phyloP scores from a whole-genome alignment of 2,888 invertebrate species.

The Ormyrus thymus region DNA sequence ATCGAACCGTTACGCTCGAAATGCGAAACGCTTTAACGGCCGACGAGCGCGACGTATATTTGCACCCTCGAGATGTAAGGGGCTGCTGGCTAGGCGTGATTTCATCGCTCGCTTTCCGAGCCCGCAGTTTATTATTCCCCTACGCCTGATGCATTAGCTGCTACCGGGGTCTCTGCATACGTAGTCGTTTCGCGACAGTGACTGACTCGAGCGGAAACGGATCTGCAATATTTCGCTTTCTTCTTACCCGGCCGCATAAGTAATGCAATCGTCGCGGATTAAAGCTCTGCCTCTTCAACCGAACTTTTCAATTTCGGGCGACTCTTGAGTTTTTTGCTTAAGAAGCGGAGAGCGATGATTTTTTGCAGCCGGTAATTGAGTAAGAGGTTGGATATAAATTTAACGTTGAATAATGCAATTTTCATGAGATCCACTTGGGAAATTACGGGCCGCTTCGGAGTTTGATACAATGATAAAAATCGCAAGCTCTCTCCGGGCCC shows the following conservation, averaged over 20 bases:
- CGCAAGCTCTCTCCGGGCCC: too few relatives aligned
- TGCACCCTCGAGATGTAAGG: not conserved
- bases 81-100: not conserved
- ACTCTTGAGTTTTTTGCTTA: not conserved
- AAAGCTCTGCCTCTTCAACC: not conserved
- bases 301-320: slow-evolving; percentile 18
- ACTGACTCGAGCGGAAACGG: too few relatives aligned
- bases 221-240: too few relatives aligned
- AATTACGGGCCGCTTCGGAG: not conserved
- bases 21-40: slow-evolving; percentile 8
- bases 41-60: not conserved
- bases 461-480: too few relatives aligned
- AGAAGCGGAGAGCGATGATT: not conserved
- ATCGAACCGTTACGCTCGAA: slow-evolving; percentile 19
- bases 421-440: not conserved
- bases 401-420: slow-evolving; percentile 1
- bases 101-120: not conserved
- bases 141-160: slow-evolving; percentile 25
- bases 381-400: not conserved
- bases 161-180: not conserved
- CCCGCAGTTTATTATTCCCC: slow-evolving; percentile 32
- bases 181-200: too few relatives aligned
- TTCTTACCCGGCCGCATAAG: not conserved
- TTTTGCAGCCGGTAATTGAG: too few relatives aligned
- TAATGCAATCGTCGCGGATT: slow-evolving; percentile 13